Evolutionary conservation across 2,888 invertebrate genomes (phyloP), one percentile per base, ranked within the genome.

Genomic region (Apotomis capreana): DNA sequence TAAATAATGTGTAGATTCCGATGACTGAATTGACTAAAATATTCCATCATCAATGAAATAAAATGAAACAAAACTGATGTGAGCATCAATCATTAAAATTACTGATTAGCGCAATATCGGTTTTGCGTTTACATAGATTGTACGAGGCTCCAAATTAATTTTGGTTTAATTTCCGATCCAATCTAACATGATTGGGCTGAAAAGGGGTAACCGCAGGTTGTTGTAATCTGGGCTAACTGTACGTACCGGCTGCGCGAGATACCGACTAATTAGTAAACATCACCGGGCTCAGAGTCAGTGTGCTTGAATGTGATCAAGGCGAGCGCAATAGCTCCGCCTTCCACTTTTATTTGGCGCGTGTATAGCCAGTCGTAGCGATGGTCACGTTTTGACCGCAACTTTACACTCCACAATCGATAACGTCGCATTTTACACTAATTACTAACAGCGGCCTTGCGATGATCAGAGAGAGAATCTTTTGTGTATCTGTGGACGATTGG

Each of bases 191-290:
- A 67, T 67, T 58, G 65, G 65, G 49, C 57, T 67, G 67, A 68
- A 64, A 62, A 51, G 61, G 67, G 61, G 67, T 49, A 68, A 68
- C 67, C 67, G 36, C 71, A 57, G 51, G 52, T 37, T 54, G 52
- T 10, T 65, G 51, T 68, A 71, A 71, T 71, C 67, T 57, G 12
- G 26, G 58, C 59, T 46, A 26, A 26, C 57, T 71, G 67, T 71
- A 52, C 37, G 64, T 44, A 59, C 59, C 51, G 8, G 60, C 49
- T 52, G 57, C 61, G 68, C 44, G 71, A 70, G 65, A 61, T 71
- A 67, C 61, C 15, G 13, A 8, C 61, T 67, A 71, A 71, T 71
- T 71, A 67, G 67, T 68, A 71, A 71, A 71, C 67, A 68, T 67
- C 61, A 61, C 57, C 2, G 26, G 26, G 26, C 26, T 26, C 26